Conservation (phyloP, 2,888 invertebrate species). For the Drosophila limbata region DNA sequence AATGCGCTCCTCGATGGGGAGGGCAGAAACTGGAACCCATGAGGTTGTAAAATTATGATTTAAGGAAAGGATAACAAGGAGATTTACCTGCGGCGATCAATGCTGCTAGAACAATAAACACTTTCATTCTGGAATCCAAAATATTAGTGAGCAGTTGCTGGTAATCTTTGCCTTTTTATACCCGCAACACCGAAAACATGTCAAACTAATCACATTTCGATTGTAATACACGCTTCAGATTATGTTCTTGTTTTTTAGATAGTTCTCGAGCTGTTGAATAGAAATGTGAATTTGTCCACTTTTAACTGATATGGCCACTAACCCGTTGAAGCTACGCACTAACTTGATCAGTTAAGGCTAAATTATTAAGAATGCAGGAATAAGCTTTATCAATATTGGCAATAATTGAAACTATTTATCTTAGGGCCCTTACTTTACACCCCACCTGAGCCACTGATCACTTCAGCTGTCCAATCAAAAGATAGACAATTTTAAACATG, state of each 20-base stretch:
- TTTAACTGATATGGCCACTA: not conserved
- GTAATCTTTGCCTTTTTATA: constrained; percentile 18
- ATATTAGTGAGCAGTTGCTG: not conserved
- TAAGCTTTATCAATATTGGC: not conserved
- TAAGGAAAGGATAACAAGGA: not conserved
- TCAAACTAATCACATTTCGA: constrained; percentile 7
- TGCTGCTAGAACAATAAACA: constrained; percentile 12
- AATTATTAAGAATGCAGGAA: not conserved
- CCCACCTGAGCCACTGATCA: not conserved
- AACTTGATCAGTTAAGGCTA: not conserved
- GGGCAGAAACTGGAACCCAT: constrained; percentile 28
- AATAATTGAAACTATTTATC: not conserved
- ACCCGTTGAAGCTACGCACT: not conserved
- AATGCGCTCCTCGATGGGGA: constrained; percentile 51
- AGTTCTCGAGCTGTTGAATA: constrained; percentile 8
- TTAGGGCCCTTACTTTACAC: not conserved
- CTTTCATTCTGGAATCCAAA: not conserved
- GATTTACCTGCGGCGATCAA: constrained; percentile 49
- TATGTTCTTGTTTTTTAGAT: constrained; percentile 2
- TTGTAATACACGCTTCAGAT: constrained; percentile 18
- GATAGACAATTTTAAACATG: not conserved
- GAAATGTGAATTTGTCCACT: not conserved
- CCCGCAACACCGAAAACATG: not conserved
- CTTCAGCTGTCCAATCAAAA: not conserved
- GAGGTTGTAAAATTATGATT: constrained; percentile 6